Conservation (phyloP, 1,140 invertebrate species). For the Drosophila quadrilineata region DNA sequence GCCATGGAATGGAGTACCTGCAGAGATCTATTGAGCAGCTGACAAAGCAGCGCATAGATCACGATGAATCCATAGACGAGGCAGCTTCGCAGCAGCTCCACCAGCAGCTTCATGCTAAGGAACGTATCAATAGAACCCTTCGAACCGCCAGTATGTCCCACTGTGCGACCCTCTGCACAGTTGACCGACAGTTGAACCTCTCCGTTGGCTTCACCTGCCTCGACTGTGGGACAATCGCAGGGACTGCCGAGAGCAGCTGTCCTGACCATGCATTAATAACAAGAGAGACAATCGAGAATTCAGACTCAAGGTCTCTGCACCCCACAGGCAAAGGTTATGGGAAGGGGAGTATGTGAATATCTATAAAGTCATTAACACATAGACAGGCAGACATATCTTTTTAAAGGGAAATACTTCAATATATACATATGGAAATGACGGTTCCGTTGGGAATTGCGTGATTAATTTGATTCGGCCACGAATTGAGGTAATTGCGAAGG, state of each 20-base stretch:
- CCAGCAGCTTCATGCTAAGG: constrained; percentile 52
- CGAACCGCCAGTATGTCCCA: no score
- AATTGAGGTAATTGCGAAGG: constrained; percentile 9
- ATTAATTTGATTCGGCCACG: constrained; percentile 1
- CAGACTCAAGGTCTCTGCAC: constrained; percentile 4
- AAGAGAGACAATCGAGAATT: constrained; percentile 12
- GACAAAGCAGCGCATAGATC: constrained; percentile 31
- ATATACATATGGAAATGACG: constrained; percentile 17
- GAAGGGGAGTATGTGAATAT: no score
- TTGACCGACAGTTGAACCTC: no score
- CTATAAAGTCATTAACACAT: no score
- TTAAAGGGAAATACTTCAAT: no score
- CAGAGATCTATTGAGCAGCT: constrained; percentile 32
- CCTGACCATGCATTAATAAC: constrained; percentile 33
- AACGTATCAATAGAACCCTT: no score
- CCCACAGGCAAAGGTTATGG: no score
- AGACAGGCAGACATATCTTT: no score
- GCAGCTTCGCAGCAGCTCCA: constrained; percentile 31
- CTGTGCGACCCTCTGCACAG: no score
- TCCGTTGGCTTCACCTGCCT: no score
- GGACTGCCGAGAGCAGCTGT: constrained; percentile 6
- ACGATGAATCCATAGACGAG: constrained; percentile 48
- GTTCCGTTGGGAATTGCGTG: constrained; percentile 6
- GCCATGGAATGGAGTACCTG: constrained; percentile 45
- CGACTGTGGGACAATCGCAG: constrained; percentile 16